Base-by-base conservation (phyloP, 92 coral and sea anemone species). In the Palythoa caribaeorum region DNA sequence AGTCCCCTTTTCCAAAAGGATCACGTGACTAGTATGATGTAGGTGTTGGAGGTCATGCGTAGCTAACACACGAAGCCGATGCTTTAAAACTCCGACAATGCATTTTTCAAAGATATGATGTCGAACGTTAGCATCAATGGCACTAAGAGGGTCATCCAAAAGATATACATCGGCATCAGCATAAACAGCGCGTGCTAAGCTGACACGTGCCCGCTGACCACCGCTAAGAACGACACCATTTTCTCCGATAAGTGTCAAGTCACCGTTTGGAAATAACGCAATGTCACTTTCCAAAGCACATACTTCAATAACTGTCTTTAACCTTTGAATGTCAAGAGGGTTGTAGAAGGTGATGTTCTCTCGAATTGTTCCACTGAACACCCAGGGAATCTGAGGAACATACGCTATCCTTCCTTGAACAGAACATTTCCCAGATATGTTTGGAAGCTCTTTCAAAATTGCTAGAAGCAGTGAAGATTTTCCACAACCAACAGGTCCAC, bases 401-500 rank as follows among this genome's bases (percentile, higher is more conserved):
- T 70, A 70, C 39, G 74, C 74, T 70, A 70, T 70, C 10, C 13
- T 70, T 37, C 74, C 74, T 70, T 70, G 39, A 38, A 9, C 13
- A 10, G 37, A 35, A 21, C 39, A 19, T 37, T n/a, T 70, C 28
- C 28, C 28, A 28, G 28, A 28, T 28, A 28, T 28, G 28, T 28
- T 28, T 60, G 69, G 69, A 17, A 60, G 69, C n/a, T 60, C 69
- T 60, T 60, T 60, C 16, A 60, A 60, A 17, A 60, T 60, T 20
- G 69, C 37, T 21, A n/a, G 74, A 70, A 70, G 74, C 79, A 75
- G 20, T 3, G 79, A 75, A 44, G 79, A 75, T 38, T 75, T 75
- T 28, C 79, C 79, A 17, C 79, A 11, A 17, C 79, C 79, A 75
- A 75, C 79, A 5, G 54, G 10, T 75, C 79, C 53, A 19, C 55